These are phyloP conservation scores for Drosophila yooni DNA, from an alignment of 2,888 invertebrate species.

Conservation along the genomic window DNA sequence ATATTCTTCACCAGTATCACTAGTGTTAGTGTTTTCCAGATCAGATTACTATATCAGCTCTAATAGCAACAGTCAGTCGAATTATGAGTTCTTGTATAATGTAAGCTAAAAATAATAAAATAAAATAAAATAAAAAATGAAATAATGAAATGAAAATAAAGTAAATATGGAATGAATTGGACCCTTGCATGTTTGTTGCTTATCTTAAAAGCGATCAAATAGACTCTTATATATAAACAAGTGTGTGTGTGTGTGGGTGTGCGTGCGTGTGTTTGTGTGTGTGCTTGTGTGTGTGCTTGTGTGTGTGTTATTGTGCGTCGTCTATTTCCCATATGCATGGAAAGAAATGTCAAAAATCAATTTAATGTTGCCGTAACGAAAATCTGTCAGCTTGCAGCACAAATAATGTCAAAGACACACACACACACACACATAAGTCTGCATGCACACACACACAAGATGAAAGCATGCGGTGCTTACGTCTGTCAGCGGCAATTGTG, in stretches of 20 bases:
- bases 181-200: not conserved
- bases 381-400: conserved; percentile 80
- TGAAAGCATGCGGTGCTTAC: conserved; percentile 63
- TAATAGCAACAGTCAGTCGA: not conserved
- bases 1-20: not conserved
- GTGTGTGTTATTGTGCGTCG: conserved; percentile 10
- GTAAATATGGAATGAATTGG: not conserved
- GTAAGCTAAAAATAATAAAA: not conserved
- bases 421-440: conserved; percentile 19
- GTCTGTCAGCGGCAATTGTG: conserved; percentile 77
- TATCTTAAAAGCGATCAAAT: conserved; percentile 19
- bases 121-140: not conserved
- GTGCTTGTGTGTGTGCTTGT: conserved; percentile 8
- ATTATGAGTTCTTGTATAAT: not conserved
- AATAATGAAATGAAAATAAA: not conserved
- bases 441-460: conserved; percentile 36
- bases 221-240: conserved; percentile 10
- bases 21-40: not conserved
- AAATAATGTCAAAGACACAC: conserved; percentile 78
- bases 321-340: conserved; percentile 56
- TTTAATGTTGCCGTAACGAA: conserved; percentile 77
- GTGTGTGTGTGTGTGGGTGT: not conserved
- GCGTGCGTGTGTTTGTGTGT: conserved; percentile 7
- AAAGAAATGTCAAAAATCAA: conserved; percentile 80
- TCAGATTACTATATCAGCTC: not conserved